Evolutionary conservation across 1,140 invertebrate genomes (phyloP), one percentile per base, ranked within the genome.

Genomic region (Homalodisca vitripennis): DNA sequence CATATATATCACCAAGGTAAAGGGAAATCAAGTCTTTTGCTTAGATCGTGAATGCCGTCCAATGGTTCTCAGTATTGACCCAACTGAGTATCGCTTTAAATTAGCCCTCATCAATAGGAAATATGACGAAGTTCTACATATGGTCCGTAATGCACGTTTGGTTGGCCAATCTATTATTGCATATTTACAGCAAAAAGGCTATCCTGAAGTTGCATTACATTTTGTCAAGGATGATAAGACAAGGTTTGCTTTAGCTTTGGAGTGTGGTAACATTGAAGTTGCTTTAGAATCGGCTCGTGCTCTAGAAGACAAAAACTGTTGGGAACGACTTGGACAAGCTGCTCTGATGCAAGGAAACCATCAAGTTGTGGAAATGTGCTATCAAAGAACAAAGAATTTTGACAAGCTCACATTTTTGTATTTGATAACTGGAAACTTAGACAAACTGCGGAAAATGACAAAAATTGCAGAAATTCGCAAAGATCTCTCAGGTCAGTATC

Each of bases 221-320:
- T 99, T 99, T 83, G 98, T 99, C 0, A 99, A 99, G 80, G 98
- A 99, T 79, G 95, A 99, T 73, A 98, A 98, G 76, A 99, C 98
- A 0, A 85, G 97, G 51, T 97, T 99, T 80, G 92, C 94, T 1
- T 80, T 99, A 62, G 98, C 98, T 0, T 80, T 99, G 13, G 97
- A 99, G 81, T 99, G 98, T 81, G 96, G 97, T 10, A 99, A 99
- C 79, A 97, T 99, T 77, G 97, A 99, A 78, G 94, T 98, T 47
- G 92, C 92, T 0, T 75, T 92, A 1, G 97, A 99, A 80, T 95
- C 97, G 0, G 98, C 98, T 1, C 91, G 95, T 77, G 89, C 91
- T 1, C 79, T 99, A 3, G 97, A 99, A 80, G 94, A 99, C 77
- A 94, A 95, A 73, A 80, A 85, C 6, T 98, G 96, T 74, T 99